phyloP scores from a whole-genome alignment of 1,140 invertebrate genomes.

The Cydia amplana region DNA sequence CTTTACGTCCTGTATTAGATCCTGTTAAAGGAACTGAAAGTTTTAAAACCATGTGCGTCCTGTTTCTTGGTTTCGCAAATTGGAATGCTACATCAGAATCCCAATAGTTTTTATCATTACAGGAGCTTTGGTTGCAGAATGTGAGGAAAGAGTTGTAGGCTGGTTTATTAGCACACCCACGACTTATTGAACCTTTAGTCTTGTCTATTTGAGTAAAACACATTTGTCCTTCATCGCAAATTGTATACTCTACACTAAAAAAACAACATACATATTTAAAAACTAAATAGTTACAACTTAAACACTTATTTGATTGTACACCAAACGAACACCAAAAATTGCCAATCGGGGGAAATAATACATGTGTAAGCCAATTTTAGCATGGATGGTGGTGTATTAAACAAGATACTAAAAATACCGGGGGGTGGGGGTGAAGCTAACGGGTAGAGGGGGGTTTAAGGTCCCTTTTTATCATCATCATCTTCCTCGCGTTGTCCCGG shows the following conservation, averaged over 20 bases:
- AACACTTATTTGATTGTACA: not conserved
- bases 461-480: too few relatives aligned
- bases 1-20: conserved; percentile 25
- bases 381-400: too few relatives aligned
- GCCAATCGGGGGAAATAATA: too few relatives aligned
- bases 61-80: conserved; percentile 16
- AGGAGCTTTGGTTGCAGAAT: conserved; percentile 52
- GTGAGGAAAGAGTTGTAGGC: conserved; percentile 54
- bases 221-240: conserved; percentile 52
- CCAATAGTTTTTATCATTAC: conserved; percentile 46
- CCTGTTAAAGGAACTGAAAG: not conserved
- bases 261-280: not conserved
- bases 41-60: not conserved
- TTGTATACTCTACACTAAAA: conserved; percentile 53
- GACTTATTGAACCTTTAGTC: conserved; percentile 45
- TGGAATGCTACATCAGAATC: conserved; percentile 35
- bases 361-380: too few relatives aligned
- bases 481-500: too few relatives aligned
- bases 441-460: too few relatives aligned
- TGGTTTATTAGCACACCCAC: conserved; percentile 55
- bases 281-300: too few relatives aligned
- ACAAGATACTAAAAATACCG: too few relatives aligned
- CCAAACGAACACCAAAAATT: too few relatives aligned
- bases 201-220: conserved; percentile 56
- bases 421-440: too few relatives aligned